phyloP scores from a whole-genome alignment of 1,140 invertebrate genomes.

The Pachyrhynchus sulphureomaculatus region DNA sequence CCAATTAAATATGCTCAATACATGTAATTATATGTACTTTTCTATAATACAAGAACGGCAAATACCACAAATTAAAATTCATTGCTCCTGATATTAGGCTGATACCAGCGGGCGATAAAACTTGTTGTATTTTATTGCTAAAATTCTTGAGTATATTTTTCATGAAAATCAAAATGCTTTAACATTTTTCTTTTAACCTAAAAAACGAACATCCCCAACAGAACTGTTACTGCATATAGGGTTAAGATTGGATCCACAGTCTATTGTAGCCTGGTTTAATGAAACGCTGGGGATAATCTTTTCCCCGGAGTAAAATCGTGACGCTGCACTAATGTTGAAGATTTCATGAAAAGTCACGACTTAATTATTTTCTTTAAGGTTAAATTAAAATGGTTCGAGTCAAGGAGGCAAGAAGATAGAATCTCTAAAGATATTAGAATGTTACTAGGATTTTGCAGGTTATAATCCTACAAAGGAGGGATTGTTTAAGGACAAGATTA shows the following conservation, averaged over 20 bases:
- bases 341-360: slow-evolving; percentile 31
- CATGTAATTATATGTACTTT: too few relatives aligned
- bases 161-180: not conserved
- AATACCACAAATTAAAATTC: too few relatives aligned
- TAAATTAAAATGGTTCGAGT: slow-evolving; percentile 12
- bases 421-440: not conserved
- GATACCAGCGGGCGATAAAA: too few relatives aligned
- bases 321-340: slow-evolving; percentile 26
- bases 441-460: not conserved
- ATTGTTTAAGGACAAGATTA: too few relatives aligned
- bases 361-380: slow-evolving; percentile 33
- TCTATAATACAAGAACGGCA: too few relatives aligned
- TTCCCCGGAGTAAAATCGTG: slow-evolving; percentile 21
- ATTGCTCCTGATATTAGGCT: too few relatives aligned
- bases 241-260: slow-evolving; percentile 12
- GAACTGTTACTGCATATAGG: slow-evolving; percentile 6
- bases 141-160: too few relatives aligned
- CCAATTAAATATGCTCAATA: too few relatives aligned
- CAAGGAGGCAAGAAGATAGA: not conserved
- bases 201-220: not conserved
- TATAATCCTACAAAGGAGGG: not conserved
- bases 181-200: slow-evolving; percentile 20
- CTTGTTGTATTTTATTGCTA: too few relatives aligned
- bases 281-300: slow-evolving; percentile 27
- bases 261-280: slow-evolving; percentile 23